phyloP scores from a whole-genome alignment of 2,797 vertebrate genomes.

The Platalea minor region DNA sequence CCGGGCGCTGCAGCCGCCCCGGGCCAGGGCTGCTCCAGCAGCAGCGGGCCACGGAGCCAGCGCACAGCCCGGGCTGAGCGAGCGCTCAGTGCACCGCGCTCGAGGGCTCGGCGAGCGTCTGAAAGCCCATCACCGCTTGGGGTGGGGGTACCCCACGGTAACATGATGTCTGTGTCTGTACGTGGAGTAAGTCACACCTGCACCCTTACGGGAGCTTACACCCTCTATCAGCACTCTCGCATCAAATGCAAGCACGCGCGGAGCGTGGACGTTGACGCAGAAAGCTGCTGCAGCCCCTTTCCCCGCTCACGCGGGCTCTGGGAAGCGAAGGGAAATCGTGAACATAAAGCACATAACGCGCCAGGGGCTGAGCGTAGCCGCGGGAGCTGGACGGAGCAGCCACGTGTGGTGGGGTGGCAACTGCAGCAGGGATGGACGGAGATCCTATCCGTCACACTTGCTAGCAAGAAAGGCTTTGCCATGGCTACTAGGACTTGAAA shows the following conservation, averaged over 20 bases:
- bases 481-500: neutral
- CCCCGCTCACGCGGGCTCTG: neutral
- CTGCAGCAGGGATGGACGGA: rapidly evolving
- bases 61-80: rapidly evolving
- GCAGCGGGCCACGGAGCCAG: neutral
- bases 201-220: neutral
- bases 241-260: rapidly evolving
- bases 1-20: neutral
- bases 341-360: rapidly evolving
- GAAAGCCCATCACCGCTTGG: neutral
- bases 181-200: neutral
- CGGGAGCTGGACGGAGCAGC: neutral
- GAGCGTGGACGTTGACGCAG: neutral
- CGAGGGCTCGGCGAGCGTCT: neutral
- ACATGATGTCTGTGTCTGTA: neutral
- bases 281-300: neutral
- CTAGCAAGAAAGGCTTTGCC: neutral
- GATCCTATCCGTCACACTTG: neutral
- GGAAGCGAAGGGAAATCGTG: neutral
- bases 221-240: rapidly evolving
- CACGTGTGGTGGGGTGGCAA: rapidly evolving
- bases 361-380: rapidly evolving
- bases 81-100: rapidly evolving
- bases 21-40: neutral
- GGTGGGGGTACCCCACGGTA: neutral